phyloP scores from a whole-genome alignment of 2,888 invertebrate genomes.

The Listrodromus nycthemerus region DNA sequence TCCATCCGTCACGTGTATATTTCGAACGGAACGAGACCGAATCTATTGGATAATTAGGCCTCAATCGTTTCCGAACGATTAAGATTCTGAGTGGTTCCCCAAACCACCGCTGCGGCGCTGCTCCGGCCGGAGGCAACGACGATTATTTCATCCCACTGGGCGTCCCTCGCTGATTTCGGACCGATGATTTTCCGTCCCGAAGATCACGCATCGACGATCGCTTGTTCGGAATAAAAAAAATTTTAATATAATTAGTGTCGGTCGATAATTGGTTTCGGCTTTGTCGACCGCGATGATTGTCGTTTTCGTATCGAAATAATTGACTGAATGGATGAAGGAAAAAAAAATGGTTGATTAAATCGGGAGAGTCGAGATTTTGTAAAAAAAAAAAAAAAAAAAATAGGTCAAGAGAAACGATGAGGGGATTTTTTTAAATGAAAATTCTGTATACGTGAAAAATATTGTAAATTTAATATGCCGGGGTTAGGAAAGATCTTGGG shows the following conservation, averaged over 20 bases:
- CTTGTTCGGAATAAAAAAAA: background rate
- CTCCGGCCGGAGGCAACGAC: slow-evolving; percentile 4
- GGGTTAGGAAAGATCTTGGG: no score
- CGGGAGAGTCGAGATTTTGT: no score
- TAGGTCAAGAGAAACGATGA: no score
- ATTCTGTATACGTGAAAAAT: no score
- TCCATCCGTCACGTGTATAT: slow-evolving; percentile 42
- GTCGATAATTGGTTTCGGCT: background rate
- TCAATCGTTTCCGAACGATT: slow-evolving; percentile 70
- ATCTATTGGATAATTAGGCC: slow-evolving; percentile 72
- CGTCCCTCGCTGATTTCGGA: slow-evolving; percentile 31
- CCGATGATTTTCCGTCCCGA: background rate
- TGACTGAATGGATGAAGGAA: no score
- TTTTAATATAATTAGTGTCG: background rate
- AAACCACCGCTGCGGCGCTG: slow-evolving; percentile 5
- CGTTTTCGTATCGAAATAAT: no score
- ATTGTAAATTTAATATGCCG: no score
- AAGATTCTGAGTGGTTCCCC: slow-evolving; percentile 58
- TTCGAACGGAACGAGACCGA: slow-evolving; percentile 39
- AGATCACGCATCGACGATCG: background rate
- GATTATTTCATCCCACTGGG: slow-evolving; percentile 45
- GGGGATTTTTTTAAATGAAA: no score
- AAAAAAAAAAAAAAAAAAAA: no score
- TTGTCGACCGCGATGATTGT: no score
- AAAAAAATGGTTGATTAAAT: no score